Evolutionary conservation across 2,113 vertebrate genomes (phyloP).

Genomic region (Halichoeres trimaculatus): DNA sequence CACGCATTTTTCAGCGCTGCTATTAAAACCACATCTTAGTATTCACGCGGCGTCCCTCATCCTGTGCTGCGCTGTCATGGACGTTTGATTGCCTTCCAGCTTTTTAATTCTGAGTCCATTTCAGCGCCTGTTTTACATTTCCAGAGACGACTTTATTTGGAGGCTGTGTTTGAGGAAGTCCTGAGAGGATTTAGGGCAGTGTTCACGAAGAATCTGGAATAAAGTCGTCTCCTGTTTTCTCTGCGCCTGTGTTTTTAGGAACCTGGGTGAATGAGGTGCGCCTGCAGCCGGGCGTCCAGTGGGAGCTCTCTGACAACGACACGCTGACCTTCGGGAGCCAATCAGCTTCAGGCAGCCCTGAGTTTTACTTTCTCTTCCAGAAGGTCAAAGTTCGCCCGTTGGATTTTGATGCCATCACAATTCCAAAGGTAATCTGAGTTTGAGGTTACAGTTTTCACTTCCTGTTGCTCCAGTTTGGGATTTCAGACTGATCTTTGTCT

Average conservation of each 20-base stretch:
- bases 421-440: slow-evolving; percentile 77
- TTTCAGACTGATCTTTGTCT: too few species aligned
- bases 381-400: slow-evolving; percentile 90
- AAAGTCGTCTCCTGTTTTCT: neutral
- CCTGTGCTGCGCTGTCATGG: slow-evolving; percentile 22
- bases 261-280: slow-evolving; percentile 91
- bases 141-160: slow-evolving; percentile 35
- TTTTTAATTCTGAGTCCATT: slow-evolving; percentile 27
- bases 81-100: slow-evolving; percentile 50
- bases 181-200: neutral
- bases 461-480: neutral
- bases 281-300: slow-evolving; percentile 81
- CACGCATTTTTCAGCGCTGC: slow-evolving; percentile 50
- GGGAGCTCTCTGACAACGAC: slow-evolving; percentile 89
- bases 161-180: slow-evolving; percentile 5
- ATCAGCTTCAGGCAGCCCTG: slow-evolving; percentile 77
- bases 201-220: too few species aligned
- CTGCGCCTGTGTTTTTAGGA: slow-evolving; percentile 72
- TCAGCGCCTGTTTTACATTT: slow-evolving; percentile 50
- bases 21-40: slow-evolving; percentile 45
- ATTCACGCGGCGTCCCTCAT: slow-evolving; percentile 46
- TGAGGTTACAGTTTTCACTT: neutral
- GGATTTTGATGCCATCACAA: slow-evolving; percentile 91
- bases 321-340: slow-evolving; percentile 87
- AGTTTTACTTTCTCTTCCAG: slow-evolving; percentile 94